A percentile compares a stretch with the other conserved stretches of the same genome.
phyloP scores from a whole-genome alignment of 2,113 vertebrate species.

The Climacteris rufus region DNA sequence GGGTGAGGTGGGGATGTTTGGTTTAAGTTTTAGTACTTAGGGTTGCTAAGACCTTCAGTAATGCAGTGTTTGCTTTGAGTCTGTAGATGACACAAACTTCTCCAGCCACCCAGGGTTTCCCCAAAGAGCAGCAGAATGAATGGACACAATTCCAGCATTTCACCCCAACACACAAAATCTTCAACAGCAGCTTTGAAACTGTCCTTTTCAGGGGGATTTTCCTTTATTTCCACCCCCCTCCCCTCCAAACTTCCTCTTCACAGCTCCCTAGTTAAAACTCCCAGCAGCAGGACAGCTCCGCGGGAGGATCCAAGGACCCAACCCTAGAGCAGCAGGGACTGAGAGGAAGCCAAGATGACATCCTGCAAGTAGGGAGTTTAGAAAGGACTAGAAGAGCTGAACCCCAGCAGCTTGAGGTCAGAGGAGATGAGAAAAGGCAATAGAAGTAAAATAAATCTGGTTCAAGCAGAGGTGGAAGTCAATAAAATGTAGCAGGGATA shows the following conservation, averaged over 20 bases:
- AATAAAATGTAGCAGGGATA: not conserved
- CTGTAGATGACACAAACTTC: not conserved
- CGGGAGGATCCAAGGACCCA: not conserved
- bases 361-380: not conserved
- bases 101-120: not conserved
- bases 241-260: not conserved
- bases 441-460: not conserved
- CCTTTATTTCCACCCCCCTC: not conserved
- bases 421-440: not conserved
- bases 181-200: not conserved
- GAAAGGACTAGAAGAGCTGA: constrained; percentile 8
- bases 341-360: not conserved
- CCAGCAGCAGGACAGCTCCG: not conserved
- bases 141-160: not conserved
- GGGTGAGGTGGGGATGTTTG: not conserved
- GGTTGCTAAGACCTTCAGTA: constrained; percentile 18
- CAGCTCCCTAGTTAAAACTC: not conserved
- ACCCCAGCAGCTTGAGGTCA: not conserved
- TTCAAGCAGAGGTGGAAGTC: not conserved
- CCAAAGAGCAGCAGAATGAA: not conserved
- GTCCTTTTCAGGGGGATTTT: not conserved
- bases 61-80: not conserved
- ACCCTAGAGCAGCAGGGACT: not conserved
- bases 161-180: not conserved
- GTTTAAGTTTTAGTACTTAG: constrained; percentile 11